Base-by-base conservation (phyloP, 2,113 vertebrate genomes). In the Vanacampus margaritifer region DNA sequence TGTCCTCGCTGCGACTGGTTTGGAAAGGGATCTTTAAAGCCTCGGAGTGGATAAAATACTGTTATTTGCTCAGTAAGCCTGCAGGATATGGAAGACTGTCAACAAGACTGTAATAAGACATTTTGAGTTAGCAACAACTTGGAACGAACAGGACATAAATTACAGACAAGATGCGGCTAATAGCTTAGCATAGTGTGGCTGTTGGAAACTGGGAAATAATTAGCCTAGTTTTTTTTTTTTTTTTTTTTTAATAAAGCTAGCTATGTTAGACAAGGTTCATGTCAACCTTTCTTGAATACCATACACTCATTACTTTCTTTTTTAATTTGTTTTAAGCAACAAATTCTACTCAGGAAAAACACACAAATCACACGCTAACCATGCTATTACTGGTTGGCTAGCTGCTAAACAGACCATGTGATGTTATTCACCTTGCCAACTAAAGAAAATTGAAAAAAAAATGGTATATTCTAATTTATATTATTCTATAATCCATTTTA, bases 1-100 rank as follows among this genome's bases (percentile, higher is more conserved):
- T 83, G 88, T 89, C 14, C 53, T 28, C 16, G 45, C 76, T 76
- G 57, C 67, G 87, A 21, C 51, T 26, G 21, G 43, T 79, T 74
- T 59, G 71, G 48, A 73, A 72, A 43, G 16, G 50, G 28, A 45
- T 50, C 39, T 62, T 60, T 68, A 37, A 48, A 59, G 19, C 58
- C 61, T 65, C 68, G 3, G 10, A 41, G 64, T 57, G 23, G 46
- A 78, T 67, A 64, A 76, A n/a, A 68, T 60, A 24, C 12, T 64
- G 53, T 78, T 74, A 74, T 72, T 66, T 4, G 21, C 71, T 68
- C 60, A 35, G 45, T 75, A 79, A 74, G 67, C 57, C 50, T 62
- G 67, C 65, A 57, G 41, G 19, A 67, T 43, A 26, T 32, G 16
- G 26, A 45, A 68, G 48, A 46, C 39, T 10, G 48, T 41, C 16